Base-by-base conservation (phyloP, 2,888 invertebrate species). In the Lathronympha strigana region DNA sequence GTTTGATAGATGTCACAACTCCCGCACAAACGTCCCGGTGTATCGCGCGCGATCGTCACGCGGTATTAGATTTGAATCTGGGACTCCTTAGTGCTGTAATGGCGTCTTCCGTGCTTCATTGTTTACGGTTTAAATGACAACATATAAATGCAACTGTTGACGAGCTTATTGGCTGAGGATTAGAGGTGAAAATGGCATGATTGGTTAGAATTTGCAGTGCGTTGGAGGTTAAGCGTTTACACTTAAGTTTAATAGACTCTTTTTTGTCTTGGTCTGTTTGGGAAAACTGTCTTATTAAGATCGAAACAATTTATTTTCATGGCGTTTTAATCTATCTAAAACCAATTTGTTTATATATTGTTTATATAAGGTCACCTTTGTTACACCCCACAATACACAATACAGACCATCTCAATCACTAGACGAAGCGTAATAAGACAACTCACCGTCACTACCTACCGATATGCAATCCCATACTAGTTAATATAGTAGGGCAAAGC, bases 1-100 rank as follows among this genome's bases (percentile, higher is more conserved):
- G 19, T n/a, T 43, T 63, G 45, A 67, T 51, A 67, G 69, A 73
- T 61, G 73, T 77, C 75, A 73, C 73, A 78, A 76, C 75, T 80
- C 75, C 76, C 76, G 76, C 72, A 73, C 76, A 71, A 76, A 78
- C 76, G 78, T 82, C 78, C 77, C 74, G 73, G 76, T 77, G 77
- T 79, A 81, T 82, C 77, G 80, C 81, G 77, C 74, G 77, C 79
- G 76, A 81, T 80, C 83, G 88, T 88, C 89, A 88, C 86, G 87
- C 84, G 72, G 83, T 86, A 85, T 87, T 86, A 85, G 86, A 87
- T 88, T 85, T 82, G 82, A 86, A 89, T 89, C 83, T 86, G 83
- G 84, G 86, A 87, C 85, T 84, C 83, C 82, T 85, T 86, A 82
- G 81, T 82, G 78, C 76, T 77, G 76, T 86, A 86, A 86, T 82